These are phyloP conservation scores for Ochotona princeps DNA, from an alignment of 2,113 vertebrate species.

Conservation along the genomic window DNA sequence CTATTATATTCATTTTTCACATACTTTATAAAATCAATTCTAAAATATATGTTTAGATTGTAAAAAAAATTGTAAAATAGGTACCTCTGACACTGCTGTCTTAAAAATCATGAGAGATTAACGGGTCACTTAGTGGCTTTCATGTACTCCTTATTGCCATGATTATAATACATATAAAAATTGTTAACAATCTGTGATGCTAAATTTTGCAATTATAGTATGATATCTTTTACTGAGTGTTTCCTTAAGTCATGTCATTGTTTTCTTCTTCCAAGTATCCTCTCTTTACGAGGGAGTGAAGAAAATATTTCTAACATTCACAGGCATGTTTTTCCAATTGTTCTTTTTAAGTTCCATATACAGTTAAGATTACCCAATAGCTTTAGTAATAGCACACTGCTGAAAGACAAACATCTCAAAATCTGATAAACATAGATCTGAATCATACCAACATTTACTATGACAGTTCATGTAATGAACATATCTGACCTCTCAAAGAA, in stretches of 20 bases:
- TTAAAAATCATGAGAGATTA: not conserved
- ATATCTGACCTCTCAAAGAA: not conserved
- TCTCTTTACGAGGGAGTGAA: not conserved
- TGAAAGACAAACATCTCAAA: not conserved
- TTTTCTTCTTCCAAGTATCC: not conserved
- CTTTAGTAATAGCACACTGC: not conserved
- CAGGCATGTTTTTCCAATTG: not conserved
- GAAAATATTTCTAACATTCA: not conserved
- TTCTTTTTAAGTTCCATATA: not conserved
- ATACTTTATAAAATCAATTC: not conserved
- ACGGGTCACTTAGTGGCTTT: not conserved
- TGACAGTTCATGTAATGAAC: not conserved
- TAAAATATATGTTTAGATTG: not conserved
- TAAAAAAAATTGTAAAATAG: not conserved
- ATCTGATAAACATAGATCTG: not conserved
- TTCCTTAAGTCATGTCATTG: not conserved
- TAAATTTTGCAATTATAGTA: not conserved
- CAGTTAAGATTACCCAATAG: not conserved
- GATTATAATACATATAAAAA: slow-evolving; percentile 9
- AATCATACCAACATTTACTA: not conserved
- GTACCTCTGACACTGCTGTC: not conserved
- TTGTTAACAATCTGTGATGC: not conserved
- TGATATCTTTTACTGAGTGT: not conserved
- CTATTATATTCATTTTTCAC: not conserved
- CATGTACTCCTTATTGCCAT: not conserved